Percentiles rank a stretch among this genome's conserved stretches.
Evolutionary conservation across 1,140 invertebrate genomes (phyloP).

Genomic region (Drosophila guanche): DNA sequence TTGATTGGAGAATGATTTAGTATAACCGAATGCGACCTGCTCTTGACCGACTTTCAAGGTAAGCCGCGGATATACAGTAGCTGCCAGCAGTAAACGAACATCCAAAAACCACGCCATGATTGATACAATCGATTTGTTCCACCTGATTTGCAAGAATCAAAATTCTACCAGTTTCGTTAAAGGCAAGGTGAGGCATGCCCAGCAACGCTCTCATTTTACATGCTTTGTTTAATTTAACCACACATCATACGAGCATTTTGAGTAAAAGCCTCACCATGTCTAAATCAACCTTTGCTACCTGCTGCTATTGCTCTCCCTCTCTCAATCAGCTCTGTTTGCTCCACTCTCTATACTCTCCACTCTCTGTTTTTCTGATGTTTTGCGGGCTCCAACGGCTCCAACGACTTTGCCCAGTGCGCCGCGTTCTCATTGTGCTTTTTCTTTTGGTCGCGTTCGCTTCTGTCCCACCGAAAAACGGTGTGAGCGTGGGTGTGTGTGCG

Average conservation of each 20-base stretch:
- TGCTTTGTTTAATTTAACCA: no score
- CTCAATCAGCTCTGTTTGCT: no score
- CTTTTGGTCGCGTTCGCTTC: slow-evolving; percentile 36
- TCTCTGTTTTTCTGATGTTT: slow-evolving; percentile 4
- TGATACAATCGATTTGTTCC: slow-evolving; percentile 31
- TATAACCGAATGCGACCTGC: no score
- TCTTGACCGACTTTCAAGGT: slow-evolving; percentile 12
- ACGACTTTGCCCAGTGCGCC: slow-evolving; percentile 26
- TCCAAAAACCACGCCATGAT: slow-evolving; percentile 1
- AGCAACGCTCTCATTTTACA: no score
- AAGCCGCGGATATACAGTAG: background rate
- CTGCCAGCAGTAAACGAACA: background rate
- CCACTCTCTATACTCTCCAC: background rate
- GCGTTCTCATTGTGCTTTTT: slow-evolving; percentile 40
- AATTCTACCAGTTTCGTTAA: no score
- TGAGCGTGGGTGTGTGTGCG: slow-evolving; percentile 16
- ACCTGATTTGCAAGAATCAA: slow-evolving; percentile 37
- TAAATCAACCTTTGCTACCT: no score
- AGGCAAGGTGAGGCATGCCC: no score
- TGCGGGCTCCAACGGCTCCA: slow-evolving; percentile 3
- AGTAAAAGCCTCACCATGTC: no score
- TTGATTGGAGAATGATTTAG: no score
- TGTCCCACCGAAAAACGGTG: slow-evolving; percentile 10
- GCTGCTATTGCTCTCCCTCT: no score
- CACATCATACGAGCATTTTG: no score